Evolutionary conservation across 2,888 invertebrate genomes (phyloP).

Genomic region (Chirona hameri): DNA sequence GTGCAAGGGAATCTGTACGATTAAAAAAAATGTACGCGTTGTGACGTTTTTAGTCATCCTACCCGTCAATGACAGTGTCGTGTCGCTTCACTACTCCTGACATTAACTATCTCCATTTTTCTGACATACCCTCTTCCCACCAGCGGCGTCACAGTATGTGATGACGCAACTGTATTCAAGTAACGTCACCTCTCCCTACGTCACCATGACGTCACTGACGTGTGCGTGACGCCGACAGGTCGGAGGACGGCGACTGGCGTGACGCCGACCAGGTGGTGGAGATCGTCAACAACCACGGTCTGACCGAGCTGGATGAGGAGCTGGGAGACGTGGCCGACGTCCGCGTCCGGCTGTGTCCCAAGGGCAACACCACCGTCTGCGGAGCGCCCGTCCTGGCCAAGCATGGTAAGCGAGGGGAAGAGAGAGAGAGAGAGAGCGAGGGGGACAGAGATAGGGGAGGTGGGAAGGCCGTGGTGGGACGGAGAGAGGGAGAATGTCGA

Average conservation of each 20-base stretch:
- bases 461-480: not conserved
- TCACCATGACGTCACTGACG: no score
- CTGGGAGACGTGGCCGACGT: constrained; percentile 48
- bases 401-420: constrained; percentile 25
- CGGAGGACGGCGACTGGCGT: constrained; percentile 30
- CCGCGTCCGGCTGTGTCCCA: constrained; percentile 75
- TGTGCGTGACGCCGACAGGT: not conserved
- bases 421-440: not conserved
- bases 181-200: no score
- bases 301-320: constrained; percentile 29
- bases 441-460: not conserved
- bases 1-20: no score
- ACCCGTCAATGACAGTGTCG: no score
- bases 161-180: no score
- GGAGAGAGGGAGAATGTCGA: not conserved
- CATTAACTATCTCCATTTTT: no score
- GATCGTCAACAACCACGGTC: constrained; percentile 24
- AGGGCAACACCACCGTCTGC: constrained; percentile 74
- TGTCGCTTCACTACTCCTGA: no score
- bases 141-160: no score
- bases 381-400: constrained; percentile 48
- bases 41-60: no score
- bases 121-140: no score
- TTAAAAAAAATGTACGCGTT: no score
- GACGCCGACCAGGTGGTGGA: constrained; percentile 29